Evolutionary conservation across 2,113 vertebrate species (phyloP).

Genomic region (Psittacula cyanocephala): DNA sequence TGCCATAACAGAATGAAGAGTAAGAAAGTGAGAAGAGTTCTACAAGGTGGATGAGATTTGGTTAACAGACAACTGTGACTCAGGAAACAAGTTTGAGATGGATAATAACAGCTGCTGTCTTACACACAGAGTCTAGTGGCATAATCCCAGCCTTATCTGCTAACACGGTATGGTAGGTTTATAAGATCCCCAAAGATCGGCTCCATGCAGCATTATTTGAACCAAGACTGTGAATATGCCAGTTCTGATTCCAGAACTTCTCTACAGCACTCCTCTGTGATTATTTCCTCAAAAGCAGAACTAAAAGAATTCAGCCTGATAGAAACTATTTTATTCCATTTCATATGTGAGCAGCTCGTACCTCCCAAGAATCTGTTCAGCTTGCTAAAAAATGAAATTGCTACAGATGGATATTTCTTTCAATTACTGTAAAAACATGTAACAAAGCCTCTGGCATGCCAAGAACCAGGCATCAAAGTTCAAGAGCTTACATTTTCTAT

Average conservation of each 20-base stretch:
- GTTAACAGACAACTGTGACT: neutral
- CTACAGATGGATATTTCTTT: conserved; percentile 63
- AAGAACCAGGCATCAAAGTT: conserved; percentile 62
- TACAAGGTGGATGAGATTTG: neutral
- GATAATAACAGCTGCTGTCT: neutral
- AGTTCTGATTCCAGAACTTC: neutral
- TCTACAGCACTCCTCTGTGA: neutral
- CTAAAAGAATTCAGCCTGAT: conserved; percentile 24
- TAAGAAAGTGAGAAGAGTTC: neutral
- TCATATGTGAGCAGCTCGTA: conserved; percentile 37
- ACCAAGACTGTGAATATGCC: neutral
- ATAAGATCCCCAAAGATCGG: neutral
- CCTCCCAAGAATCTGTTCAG: conserved; percentile 63
- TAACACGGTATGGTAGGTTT: neutral
- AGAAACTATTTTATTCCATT: conserved; percentile 54
- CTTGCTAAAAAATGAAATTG: conserved; percentile 62
- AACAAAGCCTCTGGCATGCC: conserved; percentile 63
- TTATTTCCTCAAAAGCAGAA: conserved; percentile 60
- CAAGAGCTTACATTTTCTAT: conserved; percentile 60
- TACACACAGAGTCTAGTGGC: neutral
- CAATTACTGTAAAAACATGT: conserved; percentile 62
- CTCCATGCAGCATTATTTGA: neutral
- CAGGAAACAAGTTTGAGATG: neutral
- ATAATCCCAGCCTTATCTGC: neutral
- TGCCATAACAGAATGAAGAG: neutral